Conservation (phyloP, 2,797 vertebrate species). For the Vireo griseus region DNA sequence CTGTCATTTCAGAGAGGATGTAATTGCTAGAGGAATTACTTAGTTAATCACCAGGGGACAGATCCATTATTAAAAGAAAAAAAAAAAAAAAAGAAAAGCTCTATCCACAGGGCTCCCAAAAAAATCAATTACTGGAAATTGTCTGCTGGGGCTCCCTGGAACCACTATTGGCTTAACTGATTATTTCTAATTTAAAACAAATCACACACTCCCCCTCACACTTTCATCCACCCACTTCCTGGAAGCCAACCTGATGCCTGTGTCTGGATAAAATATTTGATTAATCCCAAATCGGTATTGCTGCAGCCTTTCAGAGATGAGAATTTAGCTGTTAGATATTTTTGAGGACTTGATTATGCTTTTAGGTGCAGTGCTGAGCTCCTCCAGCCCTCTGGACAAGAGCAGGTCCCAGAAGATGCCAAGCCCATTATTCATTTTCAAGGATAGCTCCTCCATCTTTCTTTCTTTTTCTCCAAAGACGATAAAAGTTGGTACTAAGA, state of each 20-base stretch:
- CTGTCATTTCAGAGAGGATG: constrained; percentile 27
- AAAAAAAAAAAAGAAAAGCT: background rate
- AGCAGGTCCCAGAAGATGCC: background rate
- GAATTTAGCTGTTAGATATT: background rate
- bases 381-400: background rate
- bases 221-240: background rate
- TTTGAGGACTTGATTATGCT: background rate
- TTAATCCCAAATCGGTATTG: background rate
- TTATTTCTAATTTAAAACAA: constrained; percentile 53
- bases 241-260: background rate
- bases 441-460: background rate
- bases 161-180: constrained; percentile 44
- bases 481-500: background rate
- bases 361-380: background rate
- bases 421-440: background rate
- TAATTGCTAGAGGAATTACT: constrained; percentile 59
- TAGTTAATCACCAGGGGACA: constrained; percentile 55
- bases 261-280: background rate
- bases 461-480: background rate
- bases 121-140: constrained; percentile 59
- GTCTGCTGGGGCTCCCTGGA: constrained; percentile 13
- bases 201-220: background rate
- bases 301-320: background rate
- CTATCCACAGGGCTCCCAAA: background rate
- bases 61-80: constrained; percentile 8